These are phyloP conservation scores for Chymomyza fuscimana DNA, from an alignment of 2,888 invertebrate genomes.

Conservation along the genomic window DNA sequence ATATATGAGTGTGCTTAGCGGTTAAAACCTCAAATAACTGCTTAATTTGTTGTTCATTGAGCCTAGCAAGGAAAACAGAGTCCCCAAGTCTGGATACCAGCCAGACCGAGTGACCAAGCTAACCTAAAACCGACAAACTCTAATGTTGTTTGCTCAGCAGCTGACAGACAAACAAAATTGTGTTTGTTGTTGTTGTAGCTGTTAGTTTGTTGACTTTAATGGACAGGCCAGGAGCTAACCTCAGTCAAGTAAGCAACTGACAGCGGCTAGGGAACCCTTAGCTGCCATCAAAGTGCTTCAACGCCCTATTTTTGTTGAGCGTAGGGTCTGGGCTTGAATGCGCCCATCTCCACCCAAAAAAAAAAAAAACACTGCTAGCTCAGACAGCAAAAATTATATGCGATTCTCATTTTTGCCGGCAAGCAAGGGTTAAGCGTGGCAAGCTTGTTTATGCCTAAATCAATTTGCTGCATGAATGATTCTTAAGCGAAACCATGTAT, in stretches of 20 bases:
- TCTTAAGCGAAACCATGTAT: conserved; percentile 47
- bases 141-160: conserved; percentile 37
- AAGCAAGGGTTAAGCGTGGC: conserved; percentile 8
- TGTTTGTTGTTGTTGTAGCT: conserved; percentile 28
- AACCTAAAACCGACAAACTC: conserved; percentile 40
- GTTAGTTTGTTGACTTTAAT: conserved; percentile 67
- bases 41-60: conserved; percentile 63
- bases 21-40: conserved; percentile 64
- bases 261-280: conserved; percentile 24
- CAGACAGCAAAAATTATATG: conserved; percentile 47
- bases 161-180: neutral
- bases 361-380: conserved; percentile 20
- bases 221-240: conserved; percentile 24
- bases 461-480: conserved; percentile 70
- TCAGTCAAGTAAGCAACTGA: conserved; percentile 31
- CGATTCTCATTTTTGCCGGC: conserved; percentile 23
- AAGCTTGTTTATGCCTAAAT: conserved; percentile 72
- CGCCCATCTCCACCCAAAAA: neutral
- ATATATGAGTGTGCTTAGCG: conserved; percentile 8
- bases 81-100: conserved; percentile 6
- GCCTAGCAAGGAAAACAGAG: conserved; percentile 18
- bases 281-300: neutral
- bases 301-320: neutral
- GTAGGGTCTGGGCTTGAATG: neutral
- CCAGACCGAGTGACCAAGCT: neutral